Conservation (phyloP, 2,113 vertebrate genomes). For the Psilopsiagon aymara region DNA sequence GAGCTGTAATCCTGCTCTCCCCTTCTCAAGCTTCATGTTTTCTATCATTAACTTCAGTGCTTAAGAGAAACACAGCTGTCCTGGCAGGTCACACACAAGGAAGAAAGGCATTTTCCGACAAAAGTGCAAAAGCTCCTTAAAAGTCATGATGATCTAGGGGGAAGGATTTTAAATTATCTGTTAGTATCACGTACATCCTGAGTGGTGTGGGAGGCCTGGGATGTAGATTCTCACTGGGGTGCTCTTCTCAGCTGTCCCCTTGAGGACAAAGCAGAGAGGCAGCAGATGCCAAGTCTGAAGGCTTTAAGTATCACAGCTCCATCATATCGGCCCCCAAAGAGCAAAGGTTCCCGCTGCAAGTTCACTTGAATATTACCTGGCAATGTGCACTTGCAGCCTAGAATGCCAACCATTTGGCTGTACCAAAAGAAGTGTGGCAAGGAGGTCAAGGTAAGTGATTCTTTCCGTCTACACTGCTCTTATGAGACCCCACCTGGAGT, state of each 20-base stretch:
- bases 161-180: slow-evolving; percentile 12
- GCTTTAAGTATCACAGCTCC: neutral
- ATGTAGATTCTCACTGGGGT: neutral
- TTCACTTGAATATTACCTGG: neutral
- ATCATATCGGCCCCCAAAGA: neutral
- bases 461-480: neutral
- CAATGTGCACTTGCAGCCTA: neutral
- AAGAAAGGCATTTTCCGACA: neutral
- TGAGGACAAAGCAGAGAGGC: neutral
- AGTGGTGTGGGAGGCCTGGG: neutral
- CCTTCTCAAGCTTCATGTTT: neutral
- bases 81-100: neutral
- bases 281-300: neutral
- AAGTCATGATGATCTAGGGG: neutral
- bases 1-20: neutral
- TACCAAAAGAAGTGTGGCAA: neutral
- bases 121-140: slow-evolving; percentile 15
- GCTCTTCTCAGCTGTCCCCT: neutral
- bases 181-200: neutral
- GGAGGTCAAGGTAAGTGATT: neutral
- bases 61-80: slow-evolving; percentile 50
- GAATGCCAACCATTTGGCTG: neutral
- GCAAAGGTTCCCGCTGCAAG: neutral
- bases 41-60: neutral
- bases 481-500: neutral